phyloP scores from a whole-genome alignment of 2,113 vertebrate species.

The Alexandromys fortis region DNA sequence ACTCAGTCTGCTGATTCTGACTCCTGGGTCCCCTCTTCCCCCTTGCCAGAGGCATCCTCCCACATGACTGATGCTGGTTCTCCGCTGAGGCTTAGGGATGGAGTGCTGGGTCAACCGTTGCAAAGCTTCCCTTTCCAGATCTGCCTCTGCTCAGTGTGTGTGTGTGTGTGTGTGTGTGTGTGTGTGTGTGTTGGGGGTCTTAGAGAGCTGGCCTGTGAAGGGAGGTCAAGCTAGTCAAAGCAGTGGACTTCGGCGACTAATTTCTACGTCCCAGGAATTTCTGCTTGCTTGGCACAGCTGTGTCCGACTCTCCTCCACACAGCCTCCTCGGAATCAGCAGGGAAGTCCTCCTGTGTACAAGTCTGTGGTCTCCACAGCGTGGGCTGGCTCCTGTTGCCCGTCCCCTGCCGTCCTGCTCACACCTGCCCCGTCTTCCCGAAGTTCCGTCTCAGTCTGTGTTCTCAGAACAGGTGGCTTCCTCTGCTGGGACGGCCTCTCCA shows the following conservation, averaged over 20 bases:
- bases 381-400: neutral
- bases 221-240: neutral
- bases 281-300: neutral
- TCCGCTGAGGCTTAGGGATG: neutral
- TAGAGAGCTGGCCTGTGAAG: neutral
- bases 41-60: neutral
- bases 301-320: neutral
- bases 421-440: neutral
- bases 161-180: too few species aligned
- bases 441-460: neutral
- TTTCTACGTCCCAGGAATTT: neutral
- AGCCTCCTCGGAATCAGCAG: neutral
- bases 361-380: too few species aligned
- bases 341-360: too few species aligned
- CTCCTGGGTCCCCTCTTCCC: neutral
- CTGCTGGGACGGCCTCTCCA: neutral
- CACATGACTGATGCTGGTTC: neutral
- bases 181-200: neutral
- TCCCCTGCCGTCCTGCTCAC: neutral
- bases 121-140: neutral
- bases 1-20: neutral
- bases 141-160: neutral
- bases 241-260: neutral
- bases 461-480: neutral
- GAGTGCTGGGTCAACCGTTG: neutral